Evolutionary conservation across 1,140 invertebrate species (phyloP), one percentile per base, ranked within the genome.

Genomic region (Ridgeia piscesae): DNA sequence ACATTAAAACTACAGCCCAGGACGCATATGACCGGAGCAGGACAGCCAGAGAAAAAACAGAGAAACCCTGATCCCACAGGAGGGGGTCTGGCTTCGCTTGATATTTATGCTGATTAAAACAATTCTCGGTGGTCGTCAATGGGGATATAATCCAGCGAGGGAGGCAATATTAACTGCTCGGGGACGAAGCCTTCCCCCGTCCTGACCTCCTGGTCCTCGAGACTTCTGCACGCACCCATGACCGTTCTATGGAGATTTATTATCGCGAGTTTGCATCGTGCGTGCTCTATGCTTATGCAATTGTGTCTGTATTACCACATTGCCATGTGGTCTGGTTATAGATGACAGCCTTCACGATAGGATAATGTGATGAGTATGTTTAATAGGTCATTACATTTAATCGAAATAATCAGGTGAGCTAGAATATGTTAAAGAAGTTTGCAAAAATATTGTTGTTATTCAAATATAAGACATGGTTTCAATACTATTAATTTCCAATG

Each of bases 31-130:
- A 77, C 27, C 14, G 58, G 27, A 27, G 27, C 27, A 77, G 58
- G 27, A 77, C 58, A 17, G 2, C 6, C 8, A 77, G 58, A 4
- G 58, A 77, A 77, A 77, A 9, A 77, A 4, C 58, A 77, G 8
- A 77, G 58, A 77, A 77, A 21, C 58, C 27, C 42, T 14, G 58
- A 4, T 21, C 58, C 17, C 58, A 31, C 17, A 77, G 58, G 58
- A 77, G 58, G 11, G n/a, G 11, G 58, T 77, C 58, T 77, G 58
- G 27, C 58, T 31, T 77, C 17, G 58, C 58, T 77, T 77, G 58
- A 77, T 77, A 77, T 77, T 77, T 77, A 77, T 77, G 58, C 58
- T 77, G 58, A 77, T 77, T 77, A 77, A 77, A 77, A 77, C 58
- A 77, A 77, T 8, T 77, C 58, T 77, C 58, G 58, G 58, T 2